A percentile compares a stretch with the other conserved stretches of the same genome.
phyloP scores from a whole-genome alignment of 2,113 vertebrate species.

The Mesembrinibis cayennensis region DNA sequence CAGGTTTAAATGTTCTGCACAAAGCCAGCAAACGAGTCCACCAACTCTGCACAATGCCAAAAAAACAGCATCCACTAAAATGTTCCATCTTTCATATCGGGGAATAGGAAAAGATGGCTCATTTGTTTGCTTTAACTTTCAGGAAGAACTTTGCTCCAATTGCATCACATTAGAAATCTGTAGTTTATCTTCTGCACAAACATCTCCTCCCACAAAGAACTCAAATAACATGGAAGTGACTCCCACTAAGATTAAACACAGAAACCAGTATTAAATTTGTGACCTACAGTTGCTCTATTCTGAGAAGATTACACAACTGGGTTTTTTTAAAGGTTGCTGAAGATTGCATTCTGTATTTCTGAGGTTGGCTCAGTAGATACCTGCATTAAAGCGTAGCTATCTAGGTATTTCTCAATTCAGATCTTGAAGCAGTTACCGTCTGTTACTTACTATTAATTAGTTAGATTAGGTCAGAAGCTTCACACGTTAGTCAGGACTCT shows the following conservation, averaged over 20 bases:
- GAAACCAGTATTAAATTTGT: neutral
- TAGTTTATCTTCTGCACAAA: conserved; percentile 43
- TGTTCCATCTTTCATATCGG: neutral
- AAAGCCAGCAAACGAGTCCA: neutral
- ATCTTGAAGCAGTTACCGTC: neutral
- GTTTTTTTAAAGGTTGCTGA: neutral
- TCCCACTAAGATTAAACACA: conserved; percentile 19
- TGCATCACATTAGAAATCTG: conserved; percentile 28
- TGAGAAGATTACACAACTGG: neutral
- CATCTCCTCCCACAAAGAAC: conserved; percentile 43
- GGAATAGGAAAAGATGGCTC: neutral
- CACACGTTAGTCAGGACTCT: neutral
- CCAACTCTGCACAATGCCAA: neutral
- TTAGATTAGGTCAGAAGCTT: neutral
- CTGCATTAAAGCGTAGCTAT: neutral
- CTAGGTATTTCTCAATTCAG: neutral
- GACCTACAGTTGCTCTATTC: neutral
- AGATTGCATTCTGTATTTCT: neutral
- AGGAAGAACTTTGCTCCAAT: conserved; percentile 5
- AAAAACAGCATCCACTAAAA: neutral
- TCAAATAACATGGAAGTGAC: neutral
- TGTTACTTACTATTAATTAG: neutral
- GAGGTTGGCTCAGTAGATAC: neutral
- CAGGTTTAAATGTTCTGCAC: neutral
- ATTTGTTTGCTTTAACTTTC: conserved; percentile 32